Evolutionary conservation across 2,797 vertebrate species (phyloP), one percentile per base, ranked within the genome.

Genomic region (Thaleichthys pacificus): DNA sequence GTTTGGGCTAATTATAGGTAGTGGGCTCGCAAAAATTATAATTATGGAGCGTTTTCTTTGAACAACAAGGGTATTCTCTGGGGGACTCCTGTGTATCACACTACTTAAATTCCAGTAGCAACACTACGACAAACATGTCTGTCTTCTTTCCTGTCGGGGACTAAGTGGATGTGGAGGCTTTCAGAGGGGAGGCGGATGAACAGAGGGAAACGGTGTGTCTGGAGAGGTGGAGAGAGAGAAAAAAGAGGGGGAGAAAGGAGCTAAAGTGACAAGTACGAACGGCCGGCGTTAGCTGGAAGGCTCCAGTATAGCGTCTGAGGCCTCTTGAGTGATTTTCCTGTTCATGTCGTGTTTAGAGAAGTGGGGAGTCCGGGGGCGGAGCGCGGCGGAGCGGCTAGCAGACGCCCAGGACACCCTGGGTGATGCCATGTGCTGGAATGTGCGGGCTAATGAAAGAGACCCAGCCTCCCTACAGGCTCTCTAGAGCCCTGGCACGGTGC

Each of bases 41-140:
- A 80, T 86, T 83, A 88, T 89, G 81, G 74, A 71, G 80, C 82
- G 85, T 68, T 77, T 58, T 85, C 74, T 84, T 78, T 82, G 82
- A 80, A 82, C 79, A 83, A 65, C 47, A 82, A 74, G 47, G 61
- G 38, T 17, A 66, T 65, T 87, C 82, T 85, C 85, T 12, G 22
- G 0, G 66, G 81, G 85, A 85, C 61, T 60, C 75, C 63, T n/a
- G 19, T 66, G 42, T 32, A 71, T 78, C 73, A 28, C 73, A 62
- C 3, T 57, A 58, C 70, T 72, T 65, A 70, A 38, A 77, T 61
- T 64, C 64, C 76, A 22, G 61, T 8, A 72, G 72, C 72, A 76
- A 54, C 73, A 61, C 28, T 14, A 70, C 57, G 71, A 65, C 80
- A 77, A 74, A 80, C 77, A 77, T 26, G 51, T 30, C 61, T 65